These are phyloP conservation scores for Rhynchomys soricoides DNA, from an alignment of 2,113 vertebrate genomes.

Conservation along the genomic window DNA sequence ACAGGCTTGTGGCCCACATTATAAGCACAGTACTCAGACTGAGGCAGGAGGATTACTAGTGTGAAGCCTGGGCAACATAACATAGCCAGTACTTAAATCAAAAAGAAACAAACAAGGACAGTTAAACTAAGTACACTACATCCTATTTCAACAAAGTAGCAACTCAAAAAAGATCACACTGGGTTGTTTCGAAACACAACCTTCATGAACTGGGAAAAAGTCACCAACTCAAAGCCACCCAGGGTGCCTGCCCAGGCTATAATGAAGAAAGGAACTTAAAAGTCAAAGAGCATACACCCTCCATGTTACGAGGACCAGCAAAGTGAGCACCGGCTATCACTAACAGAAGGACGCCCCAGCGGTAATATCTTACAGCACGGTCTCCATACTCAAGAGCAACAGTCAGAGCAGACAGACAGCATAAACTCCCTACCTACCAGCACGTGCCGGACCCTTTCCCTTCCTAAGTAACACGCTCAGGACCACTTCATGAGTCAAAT, in stretches of 20 bases:
- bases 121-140: neutral
- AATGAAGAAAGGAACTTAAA: neutral
- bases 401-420: neutral
- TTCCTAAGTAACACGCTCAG: neutral
- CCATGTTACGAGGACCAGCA: neutral
- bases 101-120: neutral
- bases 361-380: neutral
- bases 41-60: neutral
- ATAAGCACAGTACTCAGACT: neutral
- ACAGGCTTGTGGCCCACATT: neutral
- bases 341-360: conserved; percentile 14
- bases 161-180: neutral
- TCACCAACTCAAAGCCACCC: conserved; percentile 34
- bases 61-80: neutral
- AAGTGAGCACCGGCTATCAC: neutral
- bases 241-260: neutral
- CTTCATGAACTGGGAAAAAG: neutral
- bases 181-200: conserved; percentile 41
- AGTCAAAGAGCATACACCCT: neutral
- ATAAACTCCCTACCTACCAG: neutral
- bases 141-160: neutral
- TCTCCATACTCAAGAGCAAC: conserved; percentile 31
- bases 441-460: neutral
- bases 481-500: neutral
- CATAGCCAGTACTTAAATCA: neutral